Conservation (phyloP, 2,888 invertebrate species). For the Caenorhabditis imperialis region DNA sequence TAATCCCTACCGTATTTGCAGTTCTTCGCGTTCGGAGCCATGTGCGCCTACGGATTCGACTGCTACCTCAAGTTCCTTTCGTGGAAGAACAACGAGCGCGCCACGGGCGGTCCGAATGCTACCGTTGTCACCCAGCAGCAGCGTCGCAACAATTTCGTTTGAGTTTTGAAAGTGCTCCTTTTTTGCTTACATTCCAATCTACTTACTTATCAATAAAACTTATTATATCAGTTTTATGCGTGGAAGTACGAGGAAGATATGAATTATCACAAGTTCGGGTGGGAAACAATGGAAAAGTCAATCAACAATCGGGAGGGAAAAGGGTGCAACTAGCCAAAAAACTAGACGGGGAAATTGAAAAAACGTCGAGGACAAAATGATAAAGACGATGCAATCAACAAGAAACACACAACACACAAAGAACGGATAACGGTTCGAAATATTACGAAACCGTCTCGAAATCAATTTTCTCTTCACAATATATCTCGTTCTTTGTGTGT, state of each 20-base stretch:
- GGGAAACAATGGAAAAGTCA: too few species aligned
- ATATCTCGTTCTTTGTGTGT: not conserved
- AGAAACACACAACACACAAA: not conserved
- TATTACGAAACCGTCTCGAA: not conserved
- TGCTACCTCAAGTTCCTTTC: slow-evolving; percentile 86
- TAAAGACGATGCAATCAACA: too few species aligned
- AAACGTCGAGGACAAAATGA: too few species aligned
- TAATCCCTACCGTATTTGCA: slow-evolving; percentile 80
- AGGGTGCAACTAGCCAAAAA: too few species aligned
- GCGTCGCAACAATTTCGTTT: slow-evolving; percentile 35
- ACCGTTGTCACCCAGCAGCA: slow-evolving; percentile 39
- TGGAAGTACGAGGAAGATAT: too few species aligned
- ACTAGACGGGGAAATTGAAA: too few species aligned
- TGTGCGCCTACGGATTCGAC: slow-evolving; percentile 87
- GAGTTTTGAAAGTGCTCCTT: not conserved
- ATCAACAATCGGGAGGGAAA: too few species aligned
- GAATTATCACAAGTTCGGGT: too few species aligned
- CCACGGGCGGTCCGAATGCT: slow-evolving; percentile 51
- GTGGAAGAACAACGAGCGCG: slow-evolving; percentile 78
- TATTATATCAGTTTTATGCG: too few species aligned
- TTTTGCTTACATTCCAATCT: too few species aligned
- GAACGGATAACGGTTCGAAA: not conserved
- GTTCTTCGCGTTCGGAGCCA: slow-evolving; percentile 90
- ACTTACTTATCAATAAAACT: not conserved
- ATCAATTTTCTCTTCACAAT: not conserved